A percentile compares a stretch with the other conserved stretches of the same genome.
These are phyloP conservation scores for Cheilinus undulatus DNA, from an alignment of 2,113 vertebrate genomes.

Conservation along the genomic window DNA sequence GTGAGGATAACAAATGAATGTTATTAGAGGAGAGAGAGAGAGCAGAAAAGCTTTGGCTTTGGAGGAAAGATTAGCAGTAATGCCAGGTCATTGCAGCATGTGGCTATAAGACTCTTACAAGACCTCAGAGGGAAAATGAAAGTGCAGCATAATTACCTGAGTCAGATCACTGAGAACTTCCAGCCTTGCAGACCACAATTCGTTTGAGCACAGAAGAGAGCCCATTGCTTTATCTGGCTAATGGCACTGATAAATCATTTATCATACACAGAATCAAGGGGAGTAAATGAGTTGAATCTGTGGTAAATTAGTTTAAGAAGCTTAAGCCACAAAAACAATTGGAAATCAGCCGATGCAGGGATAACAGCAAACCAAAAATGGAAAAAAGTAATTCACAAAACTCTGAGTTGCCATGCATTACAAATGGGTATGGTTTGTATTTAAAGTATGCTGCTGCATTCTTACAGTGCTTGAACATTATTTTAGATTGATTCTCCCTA, in stretches of 20 bases:
- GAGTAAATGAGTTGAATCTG: constrained; percentile 47
- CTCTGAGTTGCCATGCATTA: constrained; percentile 15
- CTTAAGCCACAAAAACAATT: constrained; percentile 54
- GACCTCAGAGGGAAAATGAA: constrained; percentile 61
- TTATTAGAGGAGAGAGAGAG: constrained; percentile 58
- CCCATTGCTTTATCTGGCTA: constrained; percentile 53
- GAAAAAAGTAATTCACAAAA: constrained; percentile 40
- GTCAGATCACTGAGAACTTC: constrained; percentile 60
- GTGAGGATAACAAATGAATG: constrained; percentile 72
- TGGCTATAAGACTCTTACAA: constrained; percentile 51
- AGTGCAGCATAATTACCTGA: constrained; percentile 69
- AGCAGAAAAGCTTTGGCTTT: constrained; percentile 54
- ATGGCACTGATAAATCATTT: constrained; percentile 73
- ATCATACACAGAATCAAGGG: constrained; percentile 67
- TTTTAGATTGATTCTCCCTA: constrained; percentile 65
- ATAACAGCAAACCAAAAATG: constrained; percentile 26
- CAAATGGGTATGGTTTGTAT: constrained; percentile 47
- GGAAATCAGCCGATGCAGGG: constrained; percentile 41
- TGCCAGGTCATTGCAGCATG: constrained; percentile 65
- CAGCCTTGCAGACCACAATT: constrained; percentile 59
- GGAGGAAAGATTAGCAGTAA: constrained; percentile 73
- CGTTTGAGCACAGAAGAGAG: constrained; percentile 37
- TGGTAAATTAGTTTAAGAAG: constrained; percentile 53
- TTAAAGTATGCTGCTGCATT: constrained; percentile 41
- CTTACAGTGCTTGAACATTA: constrained; percentile 33